phyloP scores from a whole-genome alignment of 1,140 invertebrate species.

The Cydia fagiglandana region DNA sequence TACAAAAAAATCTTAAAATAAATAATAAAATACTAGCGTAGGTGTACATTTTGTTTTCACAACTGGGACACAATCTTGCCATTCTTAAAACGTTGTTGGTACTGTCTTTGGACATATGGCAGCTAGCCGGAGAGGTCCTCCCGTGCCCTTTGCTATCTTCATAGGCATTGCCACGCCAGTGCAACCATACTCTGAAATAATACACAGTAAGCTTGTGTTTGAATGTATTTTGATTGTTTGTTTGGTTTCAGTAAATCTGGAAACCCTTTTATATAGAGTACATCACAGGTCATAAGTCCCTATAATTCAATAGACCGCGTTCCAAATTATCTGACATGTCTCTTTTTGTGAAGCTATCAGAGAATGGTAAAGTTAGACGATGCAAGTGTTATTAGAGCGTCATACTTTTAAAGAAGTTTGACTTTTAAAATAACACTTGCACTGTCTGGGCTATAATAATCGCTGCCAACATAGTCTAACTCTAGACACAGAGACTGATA shows the following conservation, averaged over 20 bases:
- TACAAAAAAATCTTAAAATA: not conserved
- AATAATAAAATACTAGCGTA: not conserved
- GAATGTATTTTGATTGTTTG: not conserved
- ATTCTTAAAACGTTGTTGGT: conserved; percentile 28
- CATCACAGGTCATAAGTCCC: not conserved
- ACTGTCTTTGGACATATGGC: conserved; percentile 70
- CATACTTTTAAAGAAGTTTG: no score
- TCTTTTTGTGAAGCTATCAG: no score
- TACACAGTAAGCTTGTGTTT: conserved; percentile 3
- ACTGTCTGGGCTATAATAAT: no score
- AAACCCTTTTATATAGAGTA: no score
- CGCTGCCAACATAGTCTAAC: no score
- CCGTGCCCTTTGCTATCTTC: conserved; percentile 81
- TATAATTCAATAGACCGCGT: not conserved
- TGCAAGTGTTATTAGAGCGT: no score
- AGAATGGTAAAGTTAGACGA: no score
- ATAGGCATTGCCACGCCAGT: conserved; percentile 81
- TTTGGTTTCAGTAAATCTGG: not conserved
- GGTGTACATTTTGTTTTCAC: not conserved
- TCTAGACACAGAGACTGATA: no score
- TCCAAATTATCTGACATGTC: no score
- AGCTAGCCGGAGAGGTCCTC: conserved; percentile 79
- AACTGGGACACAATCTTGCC: not conserved
- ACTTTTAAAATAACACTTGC: no score
- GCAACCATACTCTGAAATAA: conserved; percentile 77